phyloP scores from a whole-genome alignment of 1,140 invertebrate species.

The Dendroctonus ponderosae region DNA sequence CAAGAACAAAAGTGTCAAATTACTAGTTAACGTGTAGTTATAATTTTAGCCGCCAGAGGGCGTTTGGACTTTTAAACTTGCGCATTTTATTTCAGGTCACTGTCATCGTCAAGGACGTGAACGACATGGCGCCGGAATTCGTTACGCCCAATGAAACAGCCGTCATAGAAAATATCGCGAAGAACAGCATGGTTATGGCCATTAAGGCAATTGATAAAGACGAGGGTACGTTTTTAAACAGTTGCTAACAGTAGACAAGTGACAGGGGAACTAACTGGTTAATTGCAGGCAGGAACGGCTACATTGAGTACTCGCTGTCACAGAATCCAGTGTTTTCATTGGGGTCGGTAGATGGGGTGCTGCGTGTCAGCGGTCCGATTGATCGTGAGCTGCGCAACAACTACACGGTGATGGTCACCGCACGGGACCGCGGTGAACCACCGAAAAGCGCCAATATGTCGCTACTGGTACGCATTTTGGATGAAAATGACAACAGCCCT shows the following conservation, averaged over 20 bases:
- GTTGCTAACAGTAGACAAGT: neutral
- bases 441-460: slow-evolving; percentile 68
- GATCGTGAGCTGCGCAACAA: slow-evolving; percentile 82
- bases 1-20: slow-evolving; percentile 2
- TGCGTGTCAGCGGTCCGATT: slow-evolving; percentile 75
- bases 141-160: slow-evolving; percentile 75
- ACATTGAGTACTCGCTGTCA: slow-evolving; percentile 82
- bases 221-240: slow-evolving; percentile 61
- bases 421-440: slow-evolving; percentile 85
- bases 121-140: slow-evolving; percentile 92
- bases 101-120: slow-evolving; percentile 86
- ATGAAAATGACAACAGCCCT: slow-evolving; percentile 94
- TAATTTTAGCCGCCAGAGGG: no score
- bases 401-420: slow-evolving; percentile 78
- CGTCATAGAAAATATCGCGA: slow-evolving; percentile 82
- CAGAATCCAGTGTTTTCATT: slow-evolving; percentile 73
- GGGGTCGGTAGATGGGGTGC: slow-evolving; percentile 82
- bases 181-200: slow-evolving; percentile 85
- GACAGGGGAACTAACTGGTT: neutral
- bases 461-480: slow-evolving; percentile 74
- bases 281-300: slow-evolving; percentile 68
- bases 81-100: slow-evolving; percentile 66
- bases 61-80: no score
- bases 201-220: slow-evolving; percentile 90
- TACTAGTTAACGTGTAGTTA: no score